Evolutionary conservation across 92 coral and sea anemone genomes (phyloP).

Genomic region (Plumapathes pennacea): DNA sequence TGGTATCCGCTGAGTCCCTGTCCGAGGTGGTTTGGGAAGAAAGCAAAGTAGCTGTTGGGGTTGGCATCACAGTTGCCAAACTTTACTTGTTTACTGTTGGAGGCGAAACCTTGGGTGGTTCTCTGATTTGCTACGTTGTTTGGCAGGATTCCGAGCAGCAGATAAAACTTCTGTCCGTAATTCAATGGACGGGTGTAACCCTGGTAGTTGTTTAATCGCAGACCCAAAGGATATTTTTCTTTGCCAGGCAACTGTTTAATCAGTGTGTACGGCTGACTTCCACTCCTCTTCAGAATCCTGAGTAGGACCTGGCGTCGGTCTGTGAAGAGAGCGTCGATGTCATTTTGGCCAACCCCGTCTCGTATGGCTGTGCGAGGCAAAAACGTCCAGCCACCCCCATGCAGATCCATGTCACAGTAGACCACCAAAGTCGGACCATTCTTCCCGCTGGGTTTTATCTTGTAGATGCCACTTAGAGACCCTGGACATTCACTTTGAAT

Average conservation of each 20-base stretch:
- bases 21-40: constrained; percentile 50
- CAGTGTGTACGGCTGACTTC: constrained; percentile 24
- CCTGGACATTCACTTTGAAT: no score
- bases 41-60: constrained; percentile 62
- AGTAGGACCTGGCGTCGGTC: constrained; percentile 45
- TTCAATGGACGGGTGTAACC: constrained; percentile 56
- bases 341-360: neutral
- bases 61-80: constrained; percentile 48
- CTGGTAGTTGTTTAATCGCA: constrained; percentile 25
- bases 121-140: neutral
- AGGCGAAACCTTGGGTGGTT: constrained; percentile 40
- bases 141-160: constrained; percentile 45
- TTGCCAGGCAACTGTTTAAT: constrained; percentile 10
- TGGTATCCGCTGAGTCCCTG: constrained; percentile 7
- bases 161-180: constrained; percentile 9
- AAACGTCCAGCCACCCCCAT: constrained; percentile 63
- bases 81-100: constrained; percentile 15
- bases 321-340: constrained; percentile 29
- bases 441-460: neutral
- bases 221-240: neutral
- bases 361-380: constrained; percentile 36
- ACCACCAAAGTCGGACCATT: neutral
- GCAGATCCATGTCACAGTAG: constrained; percentile 52
- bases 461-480: constrained; percentile 52
- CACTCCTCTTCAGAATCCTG: constrained; percentile 20